Conservation (phyloP, 1,140 invertebrate species). For the Orius laevigatus region DNA sequence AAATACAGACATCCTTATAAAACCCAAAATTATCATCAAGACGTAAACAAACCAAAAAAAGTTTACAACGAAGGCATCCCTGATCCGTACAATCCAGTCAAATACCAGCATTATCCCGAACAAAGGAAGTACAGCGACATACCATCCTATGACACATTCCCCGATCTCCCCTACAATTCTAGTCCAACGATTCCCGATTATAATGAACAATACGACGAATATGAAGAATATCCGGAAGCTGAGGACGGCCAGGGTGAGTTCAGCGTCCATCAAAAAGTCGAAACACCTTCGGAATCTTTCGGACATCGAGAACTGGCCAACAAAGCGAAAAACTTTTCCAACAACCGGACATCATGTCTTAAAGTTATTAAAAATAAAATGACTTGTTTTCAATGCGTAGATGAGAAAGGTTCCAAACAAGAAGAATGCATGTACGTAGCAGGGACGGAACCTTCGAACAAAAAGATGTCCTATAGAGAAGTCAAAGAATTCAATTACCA, state of each 20-base stretch:
- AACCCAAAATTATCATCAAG: not conserved
- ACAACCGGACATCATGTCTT: conserved; percentile 50
- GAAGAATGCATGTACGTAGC: conserved; percentile 60
- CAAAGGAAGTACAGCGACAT: not conserved
- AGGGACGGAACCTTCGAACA: conserved; percentile 24
- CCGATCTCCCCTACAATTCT: not conserved
- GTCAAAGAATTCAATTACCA: conserved; percentile 16
- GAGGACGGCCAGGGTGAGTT: conserved; percentile 4
- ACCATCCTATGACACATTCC: too few species aligned
- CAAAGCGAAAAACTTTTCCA: conserved; percentile 42
- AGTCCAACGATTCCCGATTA: not conserved
- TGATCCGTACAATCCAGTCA: not conserved
- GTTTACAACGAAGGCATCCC: not conserved
- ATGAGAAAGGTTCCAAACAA: conserved; percentile 44
- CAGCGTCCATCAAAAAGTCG: not conserved
- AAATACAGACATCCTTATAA: conserved; percentile 17
- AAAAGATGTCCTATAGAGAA: conserved; percentile 21
- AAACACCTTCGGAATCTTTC: conserved; percentile 44
- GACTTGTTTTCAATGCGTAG: conserved; percentile 53
- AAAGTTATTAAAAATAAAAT: conserved; percentile 49
- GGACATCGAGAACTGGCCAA: conserved; percentile 35
- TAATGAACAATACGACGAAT: conserved; percentile 25
- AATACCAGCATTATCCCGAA: not conserved
- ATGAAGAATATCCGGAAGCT: conserved; percentile 27
- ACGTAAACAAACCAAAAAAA: not conserved